Base-by-base conservation (phyloP, 2,888 invertebrate species). In the Cephus runcator region DNA sequence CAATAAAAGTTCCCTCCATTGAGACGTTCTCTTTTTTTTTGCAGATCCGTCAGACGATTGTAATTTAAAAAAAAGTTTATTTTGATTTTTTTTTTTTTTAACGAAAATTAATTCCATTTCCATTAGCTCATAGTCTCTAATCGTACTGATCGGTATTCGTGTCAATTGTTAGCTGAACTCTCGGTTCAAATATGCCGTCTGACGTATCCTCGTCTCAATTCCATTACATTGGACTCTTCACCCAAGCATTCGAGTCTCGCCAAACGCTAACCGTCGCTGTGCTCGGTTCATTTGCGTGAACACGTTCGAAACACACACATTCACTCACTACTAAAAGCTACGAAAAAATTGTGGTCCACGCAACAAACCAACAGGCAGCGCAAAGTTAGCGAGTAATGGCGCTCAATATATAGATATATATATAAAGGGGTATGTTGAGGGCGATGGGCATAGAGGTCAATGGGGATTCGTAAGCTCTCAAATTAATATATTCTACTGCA, bases 401-500 rank as follows among this genome's bases (percentile, higher is more conserved):
- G 69, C 77, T 79, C 73, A 36, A 78, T 76, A 36, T 75, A 77
- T 75, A 76, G 74, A 80, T 81, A 77, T 36, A 77, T 83, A 79
- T 81, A 81, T 78, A 80, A 73, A 76, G 34, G 40, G 40, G 40
- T 40, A 40, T 15, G 40, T 40, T 40, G 40, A 40, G 40, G 40
- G 40, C 40, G 40, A 40, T 15, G 40, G 40, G 40, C 40, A 40
- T 83, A 85, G 82, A 86, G 84, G 69, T 69, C 69, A 69, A 69
- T 33, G 69, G 69, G 40, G 40, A 40, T 40, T 90, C 88, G 87
- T 90, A 88, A 91, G 91, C 91, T 90, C 85, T 90, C 89, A 90
- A 91, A 91, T 90, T 90, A 89, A 90, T 90, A 89, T 90, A 91
- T 91, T 91, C 91, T 91, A 91, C 91, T 91, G 91, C 91, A 91